These are phyloP conservation scores for Peromyscus maniculatus DNA, from an alignment of 2,113 vertebrate genomes.

Conservation along the genomic window DNA sequence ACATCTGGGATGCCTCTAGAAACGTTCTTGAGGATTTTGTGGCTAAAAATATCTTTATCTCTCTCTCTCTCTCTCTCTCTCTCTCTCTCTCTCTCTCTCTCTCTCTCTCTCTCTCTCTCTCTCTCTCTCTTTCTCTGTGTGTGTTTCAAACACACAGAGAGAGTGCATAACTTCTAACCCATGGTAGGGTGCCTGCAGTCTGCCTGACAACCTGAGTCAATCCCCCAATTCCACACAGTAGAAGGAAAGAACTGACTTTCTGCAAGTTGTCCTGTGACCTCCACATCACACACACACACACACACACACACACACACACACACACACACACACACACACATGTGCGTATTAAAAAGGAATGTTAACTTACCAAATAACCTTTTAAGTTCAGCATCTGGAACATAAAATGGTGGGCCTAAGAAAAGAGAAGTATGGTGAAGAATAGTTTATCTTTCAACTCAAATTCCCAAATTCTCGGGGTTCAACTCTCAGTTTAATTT, in stretches of 20 bases:
- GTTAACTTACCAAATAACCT: constrained; percentile 87
- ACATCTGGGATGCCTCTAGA: not conserved
- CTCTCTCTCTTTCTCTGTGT: too few species aligned
- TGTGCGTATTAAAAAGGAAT: not conserved
- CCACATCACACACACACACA: too few species aligned
- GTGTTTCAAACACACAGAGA: too few species aligned
- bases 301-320: too few species aligned
- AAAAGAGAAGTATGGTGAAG: constrained; percentile 48
- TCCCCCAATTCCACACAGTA: not conserved
- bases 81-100: too few species aligned
- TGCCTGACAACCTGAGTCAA: too few species aligned
- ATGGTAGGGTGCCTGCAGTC: not conserved
- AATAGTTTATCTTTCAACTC: not conserved
- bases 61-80: too few species aligned
- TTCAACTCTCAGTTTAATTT: not conserved
- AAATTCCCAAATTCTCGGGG: not conserved
- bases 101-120: too few species aligned
- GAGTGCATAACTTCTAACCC: not conserved
- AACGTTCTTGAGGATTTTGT: not conserved
- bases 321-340: not conserved
- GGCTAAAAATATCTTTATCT: not conserved
- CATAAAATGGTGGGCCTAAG: constrained; percentile 66
- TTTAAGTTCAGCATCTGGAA: constrained; percentile 16
- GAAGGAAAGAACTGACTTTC: not conserved
- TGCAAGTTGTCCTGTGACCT: not conserved